A percentile compares a stretch with the other conserved stretches of the same genome.
These are phyloP conservation scores for Parnassius smintheus DNA, from an alignment of 2,888 invertebrate genomes.

Conservation along the genomic window DNA sequence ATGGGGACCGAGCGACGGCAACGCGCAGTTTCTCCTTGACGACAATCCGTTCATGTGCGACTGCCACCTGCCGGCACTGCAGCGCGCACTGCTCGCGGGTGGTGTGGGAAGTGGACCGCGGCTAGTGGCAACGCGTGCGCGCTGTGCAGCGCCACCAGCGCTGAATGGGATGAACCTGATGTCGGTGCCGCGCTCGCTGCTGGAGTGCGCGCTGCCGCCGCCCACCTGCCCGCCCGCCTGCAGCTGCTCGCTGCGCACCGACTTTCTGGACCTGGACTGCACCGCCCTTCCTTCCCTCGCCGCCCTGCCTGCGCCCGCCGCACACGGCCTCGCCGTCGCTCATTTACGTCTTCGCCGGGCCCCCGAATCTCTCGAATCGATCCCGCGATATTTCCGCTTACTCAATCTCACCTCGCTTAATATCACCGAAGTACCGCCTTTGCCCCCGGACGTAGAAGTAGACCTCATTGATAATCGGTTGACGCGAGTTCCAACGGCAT, in stretches of 20 bases:
- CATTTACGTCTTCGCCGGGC: slow-evolving; percentile 16
- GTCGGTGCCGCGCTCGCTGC: slow-evolving; percentile 6
- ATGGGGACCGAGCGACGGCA: not conserved
- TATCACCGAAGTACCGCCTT: slow-evolving; percentile 25
- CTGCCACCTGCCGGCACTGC: slow-evolving; percentile 37
- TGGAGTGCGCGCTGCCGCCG: slow-evolving; percentile 22
- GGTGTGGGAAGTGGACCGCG: slow-evolving; percentile 3
- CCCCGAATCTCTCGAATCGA: not conserved
- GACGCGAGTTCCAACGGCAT: slow-evolving; percentile 23
- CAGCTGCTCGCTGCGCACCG: slow-evolving; percentile 20
- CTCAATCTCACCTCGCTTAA: slow-evolving; percentile 32
- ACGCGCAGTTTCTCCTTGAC: slow-evolving; percentile 35
- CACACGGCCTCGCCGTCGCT: not conserved
- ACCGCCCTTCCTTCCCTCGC: not conserved
- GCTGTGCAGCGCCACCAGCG: slow-evolving; percentile 22
- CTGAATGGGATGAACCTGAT: slow-evolving; percentile 20
- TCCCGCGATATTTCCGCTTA: slow-evolving; percentile 18
- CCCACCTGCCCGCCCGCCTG: slow-evolving; percentile 26
- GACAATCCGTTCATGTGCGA: slow-evolving; percentile 48
- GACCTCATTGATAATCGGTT: slow-evolving; percentile 35
- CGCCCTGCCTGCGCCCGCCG: not conserved
- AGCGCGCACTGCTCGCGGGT: slow-evolving; percentile 30
- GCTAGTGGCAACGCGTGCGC: slow-evolving; percentile 17
- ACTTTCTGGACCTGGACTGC: slow-evolving; percentile 14
- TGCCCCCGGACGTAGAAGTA: slow-evolving; percentile 21